Base-by-base conservation (phyloP, 2,888 invertebrate genomes). In the Cancer borealis region DNA sequence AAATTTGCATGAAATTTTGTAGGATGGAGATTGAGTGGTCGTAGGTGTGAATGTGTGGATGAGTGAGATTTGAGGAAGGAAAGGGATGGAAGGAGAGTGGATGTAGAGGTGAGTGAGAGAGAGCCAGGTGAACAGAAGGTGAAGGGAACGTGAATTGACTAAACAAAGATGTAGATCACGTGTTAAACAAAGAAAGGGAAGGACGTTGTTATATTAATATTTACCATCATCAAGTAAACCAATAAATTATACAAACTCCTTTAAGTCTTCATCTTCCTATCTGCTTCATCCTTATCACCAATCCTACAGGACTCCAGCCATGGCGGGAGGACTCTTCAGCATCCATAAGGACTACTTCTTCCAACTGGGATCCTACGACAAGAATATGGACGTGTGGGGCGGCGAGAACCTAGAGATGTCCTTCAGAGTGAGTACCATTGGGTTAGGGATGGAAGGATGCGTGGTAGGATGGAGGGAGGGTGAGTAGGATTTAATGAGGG, bases 361-460 rank as follows among this genome's bases (percentile, higher is more conserved):
- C 97, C 98, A 98, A 96, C 97, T 98, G 26, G 99, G 99, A 0
- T 96, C 97, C 0, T 98, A 98, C 96, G 97, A 98, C 96, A 97
- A 97, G 46, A 97, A 97, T 47, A 97, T 98, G 97, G 97, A 98
- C 96, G 99, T 99, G 95, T 99, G 99, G 99, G 99, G 99, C 5
- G 99, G 99, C 0, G 99, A 99, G 97, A 99, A 99, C 97, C 97
- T 99, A 66, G 99, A 99, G 97, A 97, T 99, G 96, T 99, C 99
- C 0, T 99, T 99, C 97, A 97, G 99, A 96, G 98, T 97, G 96
- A 96, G 92, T 49, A 12, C 17, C 21, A 21, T 21, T 14, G 14
- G 66, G 17, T 5, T 21, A 17, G 39, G 39, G 39, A 14, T 12
- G 39, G 39, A 10, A 8, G 26, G n/a, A 26, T 26, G 8, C 73